Evolutionary conservation across 2,797 vertebrate genomes (phyloP).

Genomic region (Microcaecilia unicolor): DNA sequence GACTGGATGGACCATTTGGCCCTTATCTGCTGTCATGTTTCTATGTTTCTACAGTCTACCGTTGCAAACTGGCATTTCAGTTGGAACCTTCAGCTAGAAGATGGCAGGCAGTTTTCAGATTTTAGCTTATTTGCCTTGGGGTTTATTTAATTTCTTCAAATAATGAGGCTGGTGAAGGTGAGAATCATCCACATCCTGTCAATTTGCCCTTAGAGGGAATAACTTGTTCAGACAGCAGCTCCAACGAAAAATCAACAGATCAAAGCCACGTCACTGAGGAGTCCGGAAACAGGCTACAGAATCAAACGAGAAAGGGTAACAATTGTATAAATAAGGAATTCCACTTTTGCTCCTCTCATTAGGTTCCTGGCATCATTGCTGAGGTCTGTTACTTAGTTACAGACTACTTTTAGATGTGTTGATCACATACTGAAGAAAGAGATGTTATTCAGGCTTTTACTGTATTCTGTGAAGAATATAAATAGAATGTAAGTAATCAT

Average conservation of each 20-base stretch:
- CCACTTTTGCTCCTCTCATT: not conserved
- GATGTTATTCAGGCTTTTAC: conserved; percentile 1
- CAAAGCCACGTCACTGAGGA: not conserved
- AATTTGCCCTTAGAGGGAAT: too few relatives aligned
- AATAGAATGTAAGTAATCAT: not conserved
- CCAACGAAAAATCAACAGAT: not conserved
- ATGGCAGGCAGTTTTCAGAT: too few relatives aligned
- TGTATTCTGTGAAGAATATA: not conserved
- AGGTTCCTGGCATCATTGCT: not conserved
- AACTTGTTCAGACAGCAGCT: not conserved
- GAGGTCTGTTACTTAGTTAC: not conserved
- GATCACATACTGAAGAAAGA: not conserved
- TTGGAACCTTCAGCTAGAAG: too few relatives aligned
- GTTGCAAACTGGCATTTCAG: too few relatives aligned
- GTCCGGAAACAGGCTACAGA: not conserved
- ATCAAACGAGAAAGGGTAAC: not conserved
- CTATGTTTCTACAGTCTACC: too few relatives aligned
- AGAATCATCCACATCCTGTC: too few relatives aligned
- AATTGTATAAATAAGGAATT: not conserved
- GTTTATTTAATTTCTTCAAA: too few relatives aligned
- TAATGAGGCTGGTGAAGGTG: too few relatives aligned
- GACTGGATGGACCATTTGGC: too few relatives aligned
- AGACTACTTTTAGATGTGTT: conserved; percentile 9
- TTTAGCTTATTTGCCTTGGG: too few relatives aligned
- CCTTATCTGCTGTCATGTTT: too few relatives aligned